Base-by-base conservation (phyloP, 2,888 invertebrate genomes). In the Lomographa bimaculata region DNA sequence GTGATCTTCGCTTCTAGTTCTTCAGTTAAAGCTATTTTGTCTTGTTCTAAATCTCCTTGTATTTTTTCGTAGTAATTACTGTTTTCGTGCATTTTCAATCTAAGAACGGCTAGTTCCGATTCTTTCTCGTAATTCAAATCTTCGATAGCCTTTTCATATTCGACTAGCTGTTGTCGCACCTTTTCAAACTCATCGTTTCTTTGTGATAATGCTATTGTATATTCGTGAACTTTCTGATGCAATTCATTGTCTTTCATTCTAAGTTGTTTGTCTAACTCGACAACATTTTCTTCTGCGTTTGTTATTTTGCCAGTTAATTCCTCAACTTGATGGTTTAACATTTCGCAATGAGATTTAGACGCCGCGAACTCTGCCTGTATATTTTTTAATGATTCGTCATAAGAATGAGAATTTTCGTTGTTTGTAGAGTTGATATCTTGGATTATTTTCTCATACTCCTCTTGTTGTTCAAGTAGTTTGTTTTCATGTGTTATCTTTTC, bases 41-140 rank as follows among this genome's bases (percentile, higher is more conserved):
- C 83, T 11, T 58, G 57, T 50, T 79, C 71, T 5, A 69, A 50
- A 42, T 79, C 75, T 32, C 63, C 70, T 5, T 60, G 55, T 19
- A 59, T 43, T 47, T 66, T 73, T 30, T 80, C 75, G 39, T 71
- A 81, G 42, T 54, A 67, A 42, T 56, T 81, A 54, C 59, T 76
- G 54, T 73, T 79, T 49, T 91, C 91, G 19, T 90, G 89, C 55
- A 91, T 79, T 65, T 90, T 87, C 30, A 90, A 76, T 51, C 91
- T 79, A 24, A 92, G 59, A 21, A 87, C 72, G 9, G 91, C 90
- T 37, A 91, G 69, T 55, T 92, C 91, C 0, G 90, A 79, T 41
- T 90, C 89, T 56, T 91, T 91, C 50, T 81, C 91, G 37, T 78
- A 90, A 38, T 70, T 89, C 42, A 85, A 59, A 51, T 90, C 91